Evolutionary conservation across 2,113 vertebrate species (phyloP), one percentile per base, ranked within the genome.

Genomic region (Monarcha castaneiventris): DNA sequence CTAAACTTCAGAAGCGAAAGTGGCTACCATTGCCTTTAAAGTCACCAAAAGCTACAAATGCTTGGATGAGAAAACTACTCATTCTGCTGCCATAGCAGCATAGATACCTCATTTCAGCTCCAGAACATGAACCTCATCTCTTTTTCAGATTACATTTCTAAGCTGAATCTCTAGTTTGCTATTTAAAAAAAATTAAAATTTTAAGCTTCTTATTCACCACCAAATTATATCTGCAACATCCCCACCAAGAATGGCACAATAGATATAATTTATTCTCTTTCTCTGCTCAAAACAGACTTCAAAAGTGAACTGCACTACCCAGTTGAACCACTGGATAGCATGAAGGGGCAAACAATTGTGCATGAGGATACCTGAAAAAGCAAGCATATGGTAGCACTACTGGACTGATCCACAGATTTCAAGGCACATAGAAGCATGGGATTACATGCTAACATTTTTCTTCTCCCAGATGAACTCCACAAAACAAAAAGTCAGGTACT

Each of bases 261-360:
- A 43, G 25, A 58, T 37, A 46, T 4, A 9, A 68, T 84, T 63
- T 90, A 7, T 25, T 74, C 33, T 52, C 29, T 39, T 74, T 48
- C 29, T 59, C 49, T 69, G 10, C 43, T 64, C 21, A 46, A 32
- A 85, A 78, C 13, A 88, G 48, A 35, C 44, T 69, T 78, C 7
- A 7, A 35, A 71, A 63, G 27, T 54, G 61, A 94, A 27, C 52
- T 83, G 77, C 89, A 94, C 30, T 93, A 81, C 73, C 62, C 83
- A 67, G 37, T 43, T 89, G 72, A 66, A 37, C 82, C 95, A 95
- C 96, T 87, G 79, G 96, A 87, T 73, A 96, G 94, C 44, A 92
- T 44, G 68, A 92, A 82, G 92, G 63, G 91, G 59, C 51, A 82
- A 91, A 54, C 43, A 81, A 82, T 13, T 78, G 26, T 35, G 52